Base-by-base conservation (phyloP, 2,797 vertebrate genomes). In the Parotocinclus haroldoi region DNA sequence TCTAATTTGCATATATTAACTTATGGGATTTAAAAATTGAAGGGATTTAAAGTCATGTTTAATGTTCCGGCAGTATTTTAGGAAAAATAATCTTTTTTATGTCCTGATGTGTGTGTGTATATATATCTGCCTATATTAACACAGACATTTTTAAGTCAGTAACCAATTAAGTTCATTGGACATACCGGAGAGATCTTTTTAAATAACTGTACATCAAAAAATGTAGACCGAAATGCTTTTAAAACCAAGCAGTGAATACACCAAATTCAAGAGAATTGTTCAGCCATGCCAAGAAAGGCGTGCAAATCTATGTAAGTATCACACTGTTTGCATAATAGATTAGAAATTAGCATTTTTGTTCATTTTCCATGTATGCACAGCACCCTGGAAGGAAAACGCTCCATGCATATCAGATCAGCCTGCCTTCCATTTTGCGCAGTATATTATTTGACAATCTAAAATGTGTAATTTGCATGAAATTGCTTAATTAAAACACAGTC, bases 391-490 rank as follows among this genome's bases (percentile, higher is more conserved):
- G 95, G 97, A 96, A 94, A 97, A 96, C 94, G 95, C 94, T 93
- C 94, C 95, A 98, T 98, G 96, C 95, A 98, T 99, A 99, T 98
- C 96, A 98, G 96, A 99, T 99, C 95, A 98, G 95, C 93, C 94
- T 94, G 95, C 93, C 95, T 96, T 95, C 95, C 93, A 92, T 96
- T 98, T 95, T 95, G 93, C 89, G 92, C 96, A 95, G 94, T 98
- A 97, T 98, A 98, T 98, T 99, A 99, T 99, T 99, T 99, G 96
- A 96, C 96, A 99, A 98, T 99, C 96, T 98, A 95, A 99, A 99
- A 98, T 98, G 98, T 98, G 95, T 99, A 99, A 99, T 99, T 99
- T 99, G 96, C 96, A 99, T 98, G 96, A 99, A 98, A 99, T 99
- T 99, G 95, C 96, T 99, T 99, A 99, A 99, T 99, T 99, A 99